Conservation (phyloP, 2,797 vertebrate genomes). For the Falco novaeseelandiae region DNA sequence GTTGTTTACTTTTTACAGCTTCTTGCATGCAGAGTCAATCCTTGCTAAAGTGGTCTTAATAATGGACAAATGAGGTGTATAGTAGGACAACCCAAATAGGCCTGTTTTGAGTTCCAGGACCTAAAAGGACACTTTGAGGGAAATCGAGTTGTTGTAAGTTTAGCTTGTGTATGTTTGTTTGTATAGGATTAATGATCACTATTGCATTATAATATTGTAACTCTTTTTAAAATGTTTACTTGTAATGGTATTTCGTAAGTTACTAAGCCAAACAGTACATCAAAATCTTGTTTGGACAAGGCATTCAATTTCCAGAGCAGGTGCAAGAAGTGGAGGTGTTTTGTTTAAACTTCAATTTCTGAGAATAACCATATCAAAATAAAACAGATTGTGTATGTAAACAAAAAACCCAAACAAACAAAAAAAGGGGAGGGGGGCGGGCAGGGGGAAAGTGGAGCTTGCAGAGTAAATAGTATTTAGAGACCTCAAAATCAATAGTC, state of each 20-base stretch:
- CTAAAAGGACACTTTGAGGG: background rate
- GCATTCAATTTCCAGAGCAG: background rate
- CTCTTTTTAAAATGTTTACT: background rate
- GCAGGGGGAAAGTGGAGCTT: background rate
- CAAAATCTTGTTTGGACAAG: background rate
- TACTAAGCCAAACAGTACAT: background rate
- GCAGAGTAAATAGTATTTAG: constrained; percentile 10
- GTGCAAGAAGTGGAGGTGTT: background rate
- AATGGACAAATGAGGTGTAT: background rate
- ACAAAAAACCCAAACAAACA: background rate
- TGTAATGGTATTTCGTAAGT: background rate
- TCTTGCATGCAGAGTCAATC: background rate
- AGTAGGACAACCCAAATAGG: background rate
- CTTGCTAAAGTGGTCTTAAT: background rate
- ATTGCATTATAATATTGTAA: background rate
- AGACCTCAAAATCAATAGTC: constrained; percentile 28
- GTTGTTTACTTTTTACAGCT: background rate
- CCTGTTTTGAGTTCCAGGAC: background rate
- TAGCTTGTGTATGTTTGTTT: background rate
- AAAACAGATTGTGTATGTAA: background rate
- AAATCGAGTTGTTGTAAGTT: background rate
- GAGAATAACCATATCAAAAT: background rate
- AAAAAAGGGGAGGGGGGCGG: accelerated
- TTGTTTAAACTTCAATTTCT: background rate
- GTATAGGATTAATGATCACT: background rate